phyloP scores from a whole-genome alignment of 1,140 invertebrate species.

The Probaryconus sp. region DNA sequence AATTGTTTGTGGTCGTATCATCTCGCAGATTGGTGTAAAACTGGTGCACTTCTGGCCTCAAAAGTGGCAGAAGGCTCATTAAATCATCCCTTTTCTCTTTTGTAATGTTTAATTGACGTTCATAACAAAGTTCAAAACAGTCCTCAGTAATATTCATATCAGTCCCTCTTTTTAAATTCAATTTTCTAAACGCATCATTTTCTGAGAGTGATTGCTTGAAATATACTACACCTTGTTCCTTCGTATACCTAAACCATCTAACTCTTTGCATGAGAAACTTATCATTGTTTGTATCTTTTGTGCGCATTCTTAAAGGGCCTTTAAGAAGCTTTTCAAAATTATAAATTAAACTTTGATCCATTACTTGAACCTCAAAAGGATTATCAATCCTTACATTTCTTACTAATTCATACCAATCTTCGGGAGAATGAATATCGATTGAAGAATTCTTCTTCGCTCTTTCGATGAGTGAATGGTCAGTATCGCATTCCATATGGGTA shows the following conservation, averaged over 20 bases:
- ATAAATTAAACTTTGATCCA: slow-evolving; percentile 15
- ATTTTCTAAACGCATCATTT: slow-evolving; percentile 18
- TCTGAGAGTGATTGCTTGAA: slow-evolving; percentile 26
- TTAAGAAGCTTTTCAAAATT: slow-evolving; percentile 20
- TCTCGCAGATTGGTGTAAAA: slow-evolving; percentile 8
- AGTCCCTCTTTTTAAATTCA: background rate
- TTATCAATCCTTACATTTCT: background rate
- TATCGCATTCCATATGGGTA: slow-evolving; percentile 65
- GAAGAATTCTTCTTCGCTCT: slow-evolving; percentile 33
- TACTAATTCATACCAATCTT: slow-evolving; percentile 37
- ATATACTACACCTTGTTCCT: slow-evolving; percentile 25
- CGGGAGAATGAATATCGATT: too few species aligned
- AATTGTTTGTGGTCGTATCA: background rate
- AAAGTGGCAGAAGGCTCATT: slow-evolving; percentile 7
- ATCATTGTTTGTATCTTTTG: slow-evolving; percentile 17
- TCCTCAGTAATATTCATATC: background rate
- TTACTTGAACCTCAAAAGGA: slow-evolving; percentile 19
- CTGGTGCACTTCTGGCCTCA: slow-evolving; percentile 1
- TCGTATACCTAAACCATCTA: slow-evolving; percentile 31
- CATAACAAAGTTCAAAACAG: background rate
- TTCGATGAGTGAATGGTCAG: slow-evolving; percentile 65
- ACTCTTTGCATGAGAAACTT: slow-evolving; percentile 13
- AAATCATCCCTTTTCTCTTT: slow-evolving; percentile 19
- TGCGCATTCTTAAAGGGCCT: slow-evolving; percentile 3
- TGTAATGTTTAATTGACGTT: slow-evolving; percentile 2